Evolutionary conservation across 2,797 vertebrate species (phyloP).

Genomic region (Sebastes alutus): DNA sequence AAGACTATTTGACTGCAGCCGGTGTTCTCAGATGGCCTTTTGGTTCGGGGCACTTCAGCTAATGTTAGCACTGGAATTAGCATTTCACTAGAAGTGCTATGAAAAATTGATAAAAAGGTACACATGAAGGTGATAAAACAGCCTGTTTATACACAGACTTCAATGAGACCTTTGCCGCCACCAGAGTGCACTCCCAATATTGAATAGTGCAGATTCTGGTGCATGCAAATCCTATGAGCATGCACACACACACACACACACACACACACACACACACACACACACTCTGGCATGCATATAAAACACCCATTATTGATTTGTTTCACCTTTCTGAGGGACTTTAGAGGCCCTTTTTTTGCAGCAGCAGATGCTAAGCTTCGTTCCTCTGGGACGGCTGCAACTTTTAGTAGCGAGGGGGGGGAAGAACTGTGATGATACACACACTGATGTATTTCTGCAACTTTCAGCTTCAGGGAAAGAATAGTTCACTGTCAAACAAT

Average conservation of each 20-base stretch:
- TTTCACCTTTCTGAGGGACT: constrained; percentile 74
- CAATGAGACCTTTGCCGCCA: constrained; percentile 17
- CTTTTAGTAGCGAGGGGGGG: constrained; percentile 15
- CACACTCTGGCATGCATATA: constrained; percentile 64
- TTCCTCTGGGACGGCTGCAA: constrained; percentile 26
- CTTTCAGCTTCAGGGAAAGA: background rate
- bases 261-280: constrained; percentile 21
- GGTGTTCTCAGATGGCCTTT: background rate
- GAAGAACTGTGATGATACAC: background rate
- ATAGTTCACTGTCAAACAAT: background rate
- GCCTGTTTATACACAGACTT: background rate
- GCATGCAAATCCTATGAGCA: constrained; percentile 69
- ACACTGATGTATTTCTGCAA: background rate
- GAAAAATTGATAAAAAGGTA: background rate
- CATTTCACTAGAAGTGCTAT: background rate
- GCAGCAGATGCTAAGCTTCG: constrained; percentile 56
- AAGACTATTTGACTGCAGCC: too few species aligned
- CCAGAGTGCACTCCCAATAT: constrained; percentile 38
- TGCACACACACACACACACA: constrained; percentile 34
- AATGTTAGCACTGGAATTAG: background rate
- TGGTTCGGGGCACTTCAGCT: background rate
- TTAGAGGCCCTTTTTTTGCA: constrained; percentile 25
- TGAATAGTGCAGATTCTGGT: constrained; percentile 59
- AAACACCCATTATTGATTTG: constrained; percentile 75
- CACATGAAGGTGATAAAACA: background rate